phyloP scores from a whole-genome alignment of 2,113 vertebrate species.

The Willisornis vidua region DNA sequence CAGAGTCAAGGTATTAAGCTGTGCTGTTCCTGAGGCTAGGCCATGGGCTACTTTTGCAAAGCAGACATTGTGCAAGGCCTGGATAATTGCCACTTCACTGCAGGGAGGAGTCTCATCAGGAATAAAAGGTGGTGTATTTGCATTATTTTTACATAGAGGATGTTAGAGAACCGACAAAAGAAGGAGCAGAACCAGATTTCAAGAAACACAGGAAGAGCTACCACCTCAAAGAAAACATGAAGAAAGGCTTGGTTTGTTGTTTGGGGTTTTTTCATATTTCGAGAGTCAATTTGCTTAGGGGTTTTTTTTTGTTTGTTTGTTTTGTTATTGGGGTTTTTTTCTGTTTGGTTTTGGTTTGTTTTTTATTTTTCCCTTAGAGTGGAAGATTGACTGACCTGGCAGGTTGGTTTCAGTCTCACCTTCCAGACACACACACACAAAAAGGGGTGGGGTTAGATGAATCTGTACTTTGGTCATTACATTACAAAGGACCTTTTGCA shows the following conservation, averaged over 20 bases:
- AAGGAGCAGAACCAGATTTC: constrained; percentile 44
- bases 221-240: not conserved
- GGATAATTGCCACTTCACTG: constrained; percentile 43
- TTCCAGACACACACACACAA: not conserved
- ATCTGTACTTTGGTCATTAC: not conserved
- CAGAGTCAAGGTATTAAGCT: constrained; percentile 20
- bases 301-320: not conserved
- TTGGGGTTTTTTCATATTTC: not conserved
- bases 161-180: not conserved
- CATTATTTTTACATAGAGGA: constrained; percentile 46
- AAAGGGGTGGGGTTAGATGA: not conserved
- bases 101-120: constrained; percentile 19
- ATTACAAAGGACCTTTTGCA: not conserved
- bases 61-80: constrained; percentile 46
- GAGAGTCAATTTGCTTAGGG: not conserved
- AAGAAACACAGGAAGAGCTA: not conserved
- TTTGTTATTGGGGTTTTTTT: not conserved
- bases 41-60: constrained; percentile 50
- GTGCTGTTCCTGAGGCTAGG: constrained; percentile 1
- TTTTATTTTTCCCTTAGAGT: not conserved
- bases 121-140: constrained; percentile 29
- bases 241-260: not conserved
- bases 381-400: not conserved
- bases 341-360: not conserved
- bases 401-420: not conserved